Evolutionary conservation across 2,113 vertebrate genomes (phyloP).

Genomic region (Toxostoma redivivum): DNA sequence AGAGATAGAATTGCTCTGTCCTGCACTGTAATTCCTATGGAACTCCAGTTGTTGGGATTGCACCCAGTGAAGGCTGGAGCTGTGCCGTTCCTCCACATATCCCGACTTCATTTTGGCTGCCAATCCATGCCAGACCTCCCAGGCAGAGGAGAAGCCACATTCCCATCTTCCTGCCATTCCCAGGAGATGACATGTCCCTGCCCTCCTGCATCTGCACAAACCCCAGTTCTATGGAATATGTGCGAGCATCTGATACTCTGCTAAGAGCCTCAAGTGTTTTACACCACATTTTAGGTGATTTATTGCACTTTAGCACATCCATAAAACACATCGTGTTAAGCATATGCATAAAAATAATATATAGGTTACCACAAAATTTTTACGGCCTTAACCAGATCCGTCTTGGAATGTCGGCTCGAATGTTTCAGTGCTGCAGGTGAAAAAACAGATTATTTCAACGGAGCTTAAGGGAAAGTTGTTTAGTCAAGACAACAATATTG

Average conservation of each 20-base stretch:
- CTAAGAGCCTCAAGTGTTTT: constrained; percentile 25
- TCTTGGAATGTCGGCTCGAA: constrained; percentile 60
- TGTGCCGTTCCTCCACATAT: rapidly evolving
- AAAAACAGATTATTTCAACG: constrained; percentile 68
- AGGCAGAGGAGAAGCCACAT: not conserved
- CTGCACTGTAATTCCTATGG: not conserved
- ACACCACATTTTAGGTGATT: constrained; percentile 57
- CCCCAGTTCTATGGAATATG: not conserved
- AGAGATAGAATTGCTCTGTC: not conserved
- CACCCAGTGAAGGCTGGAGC: not conserved
- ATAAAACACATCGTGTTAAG: constrained; percentile 68
- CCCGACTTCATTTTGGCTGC: not conserved
- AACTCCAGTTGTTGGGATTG: not conserved
- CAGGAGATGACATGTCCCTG: not conserved
- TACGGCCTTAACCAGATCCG: constrained; percentile 61
- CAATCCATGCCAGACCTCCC: constrained; percentile 23
- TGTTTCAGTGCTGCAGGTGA: constrained; percentile 71
- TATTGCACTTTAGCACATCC: constrained; percentile 57
- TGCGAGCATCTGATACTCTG: not conserved
- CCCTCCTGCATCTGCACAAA: not conserved
- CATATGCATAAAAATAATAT: constrained; percentile 74
- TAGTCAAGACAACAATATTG: constrained; percentile 47
- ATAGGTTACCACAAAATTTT: constrained; percentile 65
- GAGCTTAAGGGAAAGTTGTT: constrained; percentile 23
- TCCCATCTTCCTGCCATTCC: not conserved